phyloP scores from a whole-genome alignment of 2,888 invertebrate genomes.

The Papilio protenor region DNA sequence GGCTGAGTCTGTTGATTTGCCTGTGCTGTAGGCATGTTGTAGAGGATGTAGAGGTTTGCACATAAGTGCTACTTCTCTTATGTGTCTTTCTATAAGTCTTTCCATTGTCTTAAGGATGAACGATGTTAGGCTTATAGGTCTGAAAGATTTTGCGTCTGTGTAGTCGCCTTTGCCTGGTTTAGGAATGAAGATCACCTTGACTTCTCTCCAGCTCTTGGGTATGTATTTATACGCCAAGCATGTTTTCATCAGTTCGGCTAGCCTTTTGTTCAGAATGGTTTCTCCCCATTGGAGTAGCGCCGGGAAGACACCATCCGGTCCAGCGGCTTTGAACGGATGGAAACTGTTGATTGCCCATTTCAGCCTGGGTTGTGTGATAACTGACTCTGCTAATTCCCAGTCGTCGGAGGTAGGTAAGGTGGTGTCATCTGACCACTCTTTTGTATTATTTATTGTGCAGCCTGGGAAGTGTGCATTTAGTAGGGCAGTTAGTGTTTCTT shows the following conservation, averaged over 20 bases:
- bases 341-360: slow-evolving; percentile 20
- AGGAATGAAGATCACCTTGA: not conserved
- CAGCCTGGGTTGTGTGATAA: not conserved
- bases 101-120: not conserved
- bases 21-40: not conserved
- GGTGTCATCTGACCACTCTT: not conserved
- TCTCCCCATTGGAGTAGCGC: slow-evolving; percentile 11
- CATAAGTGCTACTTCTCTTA: not conserved
- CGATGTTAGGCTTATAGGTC: not conserved
- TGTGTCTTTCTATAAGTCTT: not conserved
- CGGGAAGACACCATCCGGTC: slow-evolving; percentile 3
- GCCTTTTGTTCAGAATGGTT: not conserved
- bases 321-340: slow-evolving; percentile 14
- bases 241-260: not conserved
- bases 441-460: not conserved
- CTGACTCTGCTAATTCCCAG: not conserved
- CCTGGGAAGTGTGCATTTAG: not conserved
- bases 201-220: not conserved
- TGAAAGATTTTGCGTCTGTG: not conserved
- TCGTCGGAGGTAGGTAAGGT: not conserved
- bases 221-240: not conserved
- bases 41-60: not conserved
- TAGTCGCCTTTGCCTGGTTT: slow-evolving; percentile 17
- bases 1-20: not conserved
- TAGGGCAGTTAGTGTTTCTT: not conserved